phyloP scores from a whole-genome alignment of 2,797 vertebrate genomes.

The Gallinago nigripennis region DNA sequence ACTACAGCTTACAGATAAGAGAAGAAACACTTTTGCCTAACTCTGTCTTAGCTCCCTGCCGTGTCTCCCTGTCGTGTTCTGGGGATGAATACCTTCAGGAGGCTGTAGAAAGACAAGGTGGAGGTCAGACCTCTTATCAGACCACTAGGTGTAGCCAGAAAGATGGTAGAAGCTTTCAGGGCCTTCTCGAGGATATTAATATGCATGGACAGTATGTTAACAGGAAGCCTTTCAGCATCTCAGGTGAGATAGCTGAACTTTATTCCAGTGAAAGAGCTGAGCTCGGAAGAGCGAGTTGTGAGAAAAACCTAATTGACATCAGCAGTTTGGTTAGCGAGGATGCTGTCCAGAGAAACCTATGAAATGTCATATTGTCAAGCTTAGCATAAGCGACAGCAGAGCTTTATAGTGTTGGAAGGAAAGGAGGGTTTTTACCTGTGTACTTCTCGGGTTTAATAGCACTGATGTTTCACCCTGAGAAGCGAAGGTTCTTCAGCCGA shows the following conservation, averaged over 20 bases:
- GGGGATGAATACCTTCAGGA: not conserved
- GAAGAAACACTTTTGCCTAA: not conserved
- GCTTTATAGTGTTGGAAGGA: not conserved
- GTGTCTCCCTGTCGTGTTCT: not conserved
- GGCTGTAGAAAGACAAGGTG: not conserved
- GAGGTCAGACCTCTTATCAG: not conserved
- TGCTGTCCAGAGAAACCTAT: not conserved
- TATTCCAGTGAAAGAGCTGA: not conserved
- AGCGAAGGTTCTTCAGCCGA: not conserved
- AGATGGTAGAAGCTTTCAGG: not conserved
- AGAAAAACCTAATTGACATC: not conserved
- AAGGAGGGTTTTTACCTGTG: not conserved
- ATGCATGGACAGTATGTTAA: not conserved
- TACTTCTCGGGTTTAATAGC: not conserved
- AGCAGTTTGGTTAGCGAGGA: not conserved
- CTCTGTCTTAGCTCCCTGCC: not conserved
- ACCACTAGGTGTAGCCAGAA: not conserved
- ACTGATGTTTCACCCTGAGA: not conserved
- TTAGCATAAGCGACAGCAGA: not conserved
- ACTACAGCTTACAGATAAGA: not conserved
- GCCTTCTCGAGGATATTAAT: not conserved
- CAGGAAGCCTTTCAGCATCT: not conserved
- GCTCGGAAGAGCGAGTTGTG: rapidly evolving
- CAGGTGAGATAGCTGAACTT: not conserved
- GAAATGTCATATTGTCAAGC: not conserved